Base-by-base conservation (phyloP, 2,888 invertebrate genomes). In the Agriopis marginaria region DNA sequence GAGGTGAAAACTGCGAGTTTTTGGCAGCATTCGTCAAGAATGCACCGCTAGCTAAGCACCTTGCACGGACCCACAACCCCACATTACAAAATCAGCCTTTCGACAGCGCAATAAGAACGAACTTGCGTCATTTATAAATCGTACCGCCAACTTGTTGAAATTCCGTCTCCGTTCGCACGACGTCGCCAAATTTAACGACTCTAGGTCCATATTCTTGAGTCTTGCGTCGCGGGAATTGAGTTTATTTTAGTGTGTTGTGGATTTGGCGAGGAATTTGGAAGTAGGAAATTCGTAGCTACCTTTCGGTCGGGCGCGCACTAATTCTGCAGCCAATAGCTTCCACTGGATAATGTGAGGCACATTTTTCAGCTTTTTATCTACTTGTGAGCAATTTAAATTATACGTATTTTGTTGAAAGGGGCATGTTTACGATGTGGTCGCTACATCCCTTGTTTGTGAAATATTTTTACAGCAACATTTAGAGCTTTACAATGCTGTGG, bases 21-120 rank as follows among this genome's bases (percentile, higher is more conserved):
- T 92, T 93, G 92, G 92, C 92, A 92, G 91, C 91, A 91, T 91
- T 91, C 91, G 91, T 93, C 93, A 92, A 91, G 90, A 91, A 90
- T 89, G 86, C 89, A 84, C 86, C 86, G 86, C 86, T 82, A 80
- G 69, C 77, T 75, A 78, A 77, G 78, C 82, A 81, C 78, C 80
- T 83, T 81, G 78, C 80, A 79, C 50, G 77, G 68, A 68, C 68
- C 64, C 40, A 62, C 58, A 23, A 17, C 60, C 55, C 7, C 32
- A 71, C 67, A 72, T 72, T 51, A 77, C 44, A 87, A 88, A 87
- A 77, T 77, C 75, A 75, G 86, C 91, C 84, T 83, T 92, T 87
- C 72, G 54, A 12, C 58, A 39, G 14, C 44, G 73, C 10, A 72
- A 82, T 84, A 91, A 84, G 82, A 78, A 70, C 69, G 68, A 63